Conservation (phyloP, 2,888 invertebrate species). For the Pollenia amentaria region DNA sequence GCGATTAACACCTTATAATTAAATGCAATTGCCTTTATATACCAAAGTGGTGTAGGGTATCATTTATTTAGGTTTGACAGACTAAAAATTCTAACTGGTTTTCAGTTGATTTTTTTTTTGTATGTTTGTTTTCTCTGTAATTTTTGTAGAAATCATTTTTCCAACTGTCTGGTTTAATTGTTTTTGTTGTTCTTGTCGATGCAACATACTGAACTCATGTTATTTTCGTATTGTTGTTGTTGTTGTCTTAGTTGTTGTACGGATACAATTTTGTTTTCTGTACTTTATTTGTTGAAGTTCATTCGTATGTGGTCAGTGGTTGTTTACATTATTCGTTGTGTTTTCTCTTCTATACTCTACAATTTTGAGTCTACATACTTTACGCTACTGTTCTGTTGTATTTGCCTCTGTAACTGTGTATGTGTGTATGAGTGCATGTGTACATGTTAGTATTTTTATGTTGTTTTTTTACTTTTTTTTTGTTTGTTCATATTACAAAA, state of each 20-base stretch:
- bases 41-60: no score
- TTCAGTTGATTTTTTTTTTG: background rate
- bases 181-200: conserved; percentile 41
- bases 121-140: background rate
- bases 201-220: conserved; percentile 44
- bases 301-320: conserved; percentile 72
- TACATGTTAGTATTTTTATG: background rate
- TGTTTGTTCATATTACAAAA: conserved; percentile 74
- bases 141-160: conserved; percentile 50
- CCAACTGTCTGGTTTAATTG: conserved; percentile 56
- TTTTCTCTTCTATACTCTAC: conserved; percentile 1
- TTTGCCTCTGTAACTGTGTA: conserved; percentile 9
- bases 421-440: conserved; percentile 1
- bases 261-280: conserved; percentile 48
- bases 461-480: conserved; percentile 44
- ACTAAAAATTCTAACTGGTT: background rate
- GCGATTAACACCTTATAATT: no score
- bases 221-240: background rate
- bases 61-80: background rate
- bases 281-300: conserved; percentile 44
- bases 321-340: conserved; percentile 65
- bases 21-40: no score
- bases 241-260: conserved; percentile 25
- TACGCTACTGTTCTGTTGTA: conserved; percentile 28
- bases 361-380: no score